Base-by-base conservation (phyloP, 2,888 invertebrate species). In the Trichopoda pennipes region DNA sequence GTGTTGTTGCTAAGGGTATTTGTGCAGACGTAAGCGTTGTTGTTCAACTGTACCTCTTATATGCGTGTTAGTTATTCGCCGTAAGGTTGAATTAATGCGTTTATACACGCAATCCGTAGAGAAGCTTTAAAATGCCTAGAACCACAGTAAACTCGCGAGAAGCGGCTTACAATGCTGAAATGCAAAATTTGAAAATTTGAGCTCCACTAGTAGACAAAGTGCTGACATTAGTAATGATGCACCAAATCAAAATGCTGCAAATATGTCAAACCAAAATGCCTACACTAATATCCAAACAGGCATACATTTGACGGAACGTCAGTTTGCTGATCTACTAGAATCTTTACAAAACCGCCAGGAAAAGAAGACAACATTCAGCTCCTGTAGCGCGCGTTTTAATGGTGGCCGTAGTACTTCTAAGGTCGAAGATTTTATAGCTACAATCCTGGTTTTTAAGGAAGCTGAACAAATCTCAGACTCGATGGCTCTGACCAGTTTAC, bases 351-450 rank as follows among this genome's bases (percentile, higher is more conserved):
- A 44, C 49, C 49, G 78, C 10, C 61, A 61, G 7, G 49, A 63
- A 42, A 23, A 9, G 0, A 32, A 38, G 47, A 8, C 56, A 1
- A 78, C 58, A 3, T 78, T 78, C 23, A 56, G 60, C 19, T 70
- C 17, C 8, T 78, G 70, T 35, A 73, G 55, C 14, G 53, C 73
- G 8, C 73, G 79, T n/a, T 79, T 79, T 28, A 79, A 60, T 58
- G 73, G 73, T 21, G 72, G 72, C n/a, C 56, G 49, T 19, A 79
- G 60, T 44, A 53, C 73, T 0, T 28, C 61, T 17, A 72, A 73
- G 66, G 66, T 73, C 3, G 73, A 79, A 42, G 79, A 79, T 28
- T 79, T 79, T 51, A 73, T 79, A 3, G 79, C 73, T 2, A 79
- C 73, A 16, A 72, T 79, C 8, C 21, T 68, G 1, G 63, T 70